Percentiles rank a stretch among this genome's conserved stretches.
Evolutionary conservation across 2,113 vertebrate genomes (phyloP).

Genomic region (Dromaius novaehollandiae): DNA sequence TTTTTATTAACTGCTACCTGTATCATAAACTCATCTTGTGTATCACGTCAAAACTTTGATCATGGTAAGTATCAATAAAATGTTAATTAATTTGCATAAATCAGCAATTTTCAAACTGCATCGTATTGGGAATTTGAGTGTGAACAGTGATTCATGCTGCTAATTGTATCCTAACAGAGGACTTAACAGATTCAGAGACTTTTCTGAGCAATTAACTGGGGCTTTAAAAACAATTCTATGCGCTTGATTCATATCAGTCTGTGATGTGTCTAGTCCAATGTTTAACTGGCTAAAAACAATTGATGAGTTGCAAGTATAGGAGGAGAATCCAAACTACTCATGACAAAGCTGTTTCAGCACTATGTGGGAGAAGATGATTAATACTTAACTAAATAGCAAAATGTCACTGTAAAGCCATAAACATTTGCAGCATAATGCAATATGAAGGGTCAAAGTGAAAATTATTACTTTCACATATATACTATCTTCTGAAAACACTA

Average conservation of each 20-base stretch:
- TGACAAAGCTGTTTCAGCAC: not conserved
- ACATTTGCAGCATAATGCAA: not conserved
- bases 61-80: not conserved
- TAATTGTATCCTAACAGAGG: not conserved
- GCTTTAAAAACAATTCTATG: not conserved
- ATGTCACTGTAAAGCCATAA: not conserved
- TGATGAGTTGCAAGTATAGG: not conserved
- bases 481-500: not conserved
- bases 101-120: not conserved
- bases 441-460: not conserved
- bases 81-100: not conserved
- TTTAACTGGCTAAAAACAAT: not conserved
- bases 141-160: not conserved
- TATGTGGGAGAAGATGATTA: not conserved
- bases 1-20: not conserved
- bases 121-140: not conserved
- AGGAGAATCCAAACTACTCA: not conserved
- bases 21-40: not conserved
- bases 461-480: not conserved
- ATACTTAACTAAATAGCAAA: not conserved
- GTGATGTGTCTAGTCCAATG: not conserved
- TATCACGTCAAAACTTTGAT: not conserved
- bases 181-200: not conserved
- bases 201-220: not conserved
- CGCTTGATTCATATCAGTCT: not conserved